A percentile compares a stretch with the other conserved stretches of the same genome.
phyloP scores from a whole-genome alignment of 2,113 vertebrate species.

The Oxygymnocypris stewartii region DNA sequence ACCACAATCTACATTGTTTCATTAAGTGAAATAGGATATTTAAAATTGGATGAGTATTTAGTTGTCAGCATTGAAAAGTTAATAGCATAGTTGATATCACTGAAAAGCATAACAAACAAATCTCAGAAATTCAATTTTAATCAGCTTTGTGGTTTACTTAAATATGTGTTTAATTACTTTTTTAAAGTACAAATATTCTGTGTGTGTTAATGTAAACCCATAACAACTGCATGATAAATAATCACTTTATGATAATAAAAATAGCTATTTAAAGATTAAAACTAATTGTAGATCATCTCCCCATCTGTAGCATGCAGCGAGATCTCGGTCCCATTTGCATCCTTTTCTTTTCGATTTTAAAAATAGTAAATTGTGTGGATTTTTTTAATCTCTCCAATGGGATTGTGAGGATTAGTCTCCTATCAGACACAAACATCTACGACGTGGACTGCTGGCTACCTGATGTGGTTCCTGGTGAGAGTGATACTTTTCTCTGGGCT shows the following conservation, averaged over 20 bases:
- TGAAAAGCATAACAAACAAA: neutral
- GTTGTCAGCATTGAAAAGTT: neutral
- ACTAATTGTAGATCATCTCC: neutral
- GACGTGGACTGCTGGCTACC: slow-evolving; percentile 31
- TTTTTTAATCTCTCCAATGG: slow-evolving; percentile 25
- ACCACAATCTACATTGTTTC: neutral
- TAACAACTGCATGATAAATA: neutral
- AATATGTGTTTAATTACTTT: neutral
- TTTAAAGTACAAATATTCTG: neutral
- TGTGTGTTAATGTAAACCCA: neutral
- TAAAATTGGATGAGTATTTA: neutral
- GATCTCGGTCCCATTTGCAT: neutral
- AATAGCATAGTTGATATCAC: neutral
- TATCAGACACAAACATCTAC: slow-evolving; percentile 7
- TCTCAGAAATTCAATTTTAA: neutral
- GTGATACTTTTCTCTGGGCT: slow-evolving; percentile 52
- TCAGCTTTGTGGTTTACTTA: neutral
- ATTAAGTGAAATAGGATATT: neutral
- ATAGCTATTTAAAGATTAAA: neutral
- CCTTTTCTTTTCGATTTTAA: neutral
- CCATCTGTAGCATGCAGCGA: neutral
- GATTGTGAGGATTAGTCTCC: neutral
- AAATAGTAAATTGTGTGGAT: slow-evolving; percentile 19
- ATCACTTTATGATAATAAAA: neutral
- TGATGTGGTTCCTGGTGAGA: slow-evolving; percentile 53